Evolutionary conservation across 2,797 vertebrate species (phyloP).

Genomic region (Manis pentadactyla): DNA sequence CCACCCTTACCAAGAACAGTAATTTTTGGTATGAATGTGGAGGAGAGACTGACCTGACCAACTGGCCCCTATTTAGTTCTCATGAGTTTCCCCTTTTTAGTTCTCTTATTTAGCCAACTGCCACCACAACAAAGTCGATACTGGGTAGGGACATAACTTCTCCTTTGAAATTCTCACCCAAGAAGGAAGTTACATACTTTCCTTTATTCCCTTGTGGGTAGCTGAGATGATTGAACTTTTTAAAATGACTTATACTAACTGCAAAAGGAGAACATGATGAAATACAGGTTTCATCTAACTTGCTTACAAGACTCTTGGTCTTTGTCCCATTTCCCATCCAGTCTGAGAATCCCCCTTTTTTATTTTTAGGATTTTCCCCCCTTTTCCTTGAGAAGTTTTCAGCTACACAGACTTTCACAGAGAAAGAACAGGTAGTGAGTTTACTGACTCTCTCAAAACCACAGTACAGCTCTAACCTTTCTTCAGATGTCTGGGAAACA

Average conservation of each 20-base stretch:
- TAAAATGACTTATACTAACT: not conserved
- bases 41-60: not conserved
- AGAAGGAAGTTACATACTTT: not conserved
- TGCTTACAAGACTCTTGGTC: not conserved
- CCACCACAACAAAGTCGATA: not conserved
- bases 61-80: not conserved
- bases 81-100: not conserved
- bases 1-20: not conserved
- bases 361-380: not conserved
- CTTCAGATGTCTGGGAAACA: not conserved
- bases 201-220: not conserved
- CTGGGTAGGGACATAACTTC: not conserved
- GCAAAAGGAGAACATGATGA: not conserved
- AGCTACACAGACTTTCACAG: not conserved
- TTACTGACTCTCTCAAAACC: not conserved
- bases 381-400: not conserved
- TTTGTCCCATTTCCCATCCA: not conserved
- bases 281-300: slow-evolving; percentile 18
- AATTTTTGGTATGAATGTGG: no score
- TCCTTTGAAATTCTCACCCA: not conserved
- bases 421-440: not conserved
- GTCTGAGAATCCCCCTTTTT: not conserved
- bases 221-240: slow-evolving; percentile 15
- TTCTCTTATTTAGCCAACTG: not conserved
- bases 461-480: not conserved